Percentiles rank a stretch among this genome's conserved stretches.
Evolutionary conservation across 92 coral and sea anemone species (phyloP).

Genomic region (Anthopleura xanthogrammica): DNA sequence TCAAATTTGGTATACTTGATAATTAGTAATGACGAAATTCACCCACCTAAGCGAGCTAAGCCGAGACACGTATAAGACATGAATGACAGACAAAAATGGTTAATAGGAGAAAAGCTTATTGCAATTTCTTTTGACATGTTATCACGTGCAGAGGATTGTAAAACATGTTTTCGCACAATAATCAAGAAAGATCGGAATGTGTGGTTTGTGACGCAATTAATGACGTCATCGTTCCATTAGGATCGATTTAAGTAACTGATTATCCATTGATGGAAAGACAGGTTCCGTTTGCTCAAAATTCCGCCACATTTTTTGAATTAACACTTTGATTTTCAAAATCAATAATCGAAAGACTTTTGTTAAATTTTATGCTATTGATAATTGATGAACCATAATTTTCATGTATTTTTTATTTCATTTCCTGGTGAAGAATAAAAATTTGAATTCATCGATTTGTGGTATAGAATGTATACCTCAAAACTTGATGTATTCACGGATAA

Average conservation of each 20-base stretch:
- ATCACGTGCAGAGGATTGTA: neutral
- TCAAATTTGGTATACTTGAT: too few species aligned
- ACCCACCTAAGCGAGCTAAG: too few species aligned
- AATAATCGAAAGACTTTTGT: neutral
- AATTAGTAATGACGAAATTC: too few species aligned
- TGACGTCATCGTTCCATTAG: constrained; percentile 4
- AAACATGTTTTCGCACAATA: neutral
- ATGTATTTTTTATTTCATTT: neutral
- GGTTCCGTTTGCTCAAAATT: neutral
- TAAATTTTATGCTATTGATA: neutral
- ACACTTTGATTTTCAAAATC: neutral
- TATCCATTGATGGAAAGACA: neutral
- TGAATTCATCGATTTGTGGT: too few species aligned
- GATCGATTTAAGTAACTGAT: neutral
- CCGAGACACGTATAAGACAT: too few species aligned
- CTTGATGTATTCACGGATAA: neutral
- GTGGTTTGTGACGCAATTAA: neutral
- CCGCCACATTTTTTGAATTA: neutral
- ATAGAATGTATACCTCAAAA: too few species aligned
- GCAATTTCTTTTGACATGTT: neutral
- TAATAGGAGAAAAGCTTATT: neutral
- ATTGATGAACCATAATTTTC: neutral
- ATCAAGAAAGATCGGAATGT: neutral
- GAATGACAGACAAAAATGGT: too few species aligned
- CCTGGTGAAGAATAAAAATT: neutral